These are phyloP conservation scores for Motacilla alba DNA, from an alignment of 2,113 vertebrate species.

Conservation along the genomic window DNA sequence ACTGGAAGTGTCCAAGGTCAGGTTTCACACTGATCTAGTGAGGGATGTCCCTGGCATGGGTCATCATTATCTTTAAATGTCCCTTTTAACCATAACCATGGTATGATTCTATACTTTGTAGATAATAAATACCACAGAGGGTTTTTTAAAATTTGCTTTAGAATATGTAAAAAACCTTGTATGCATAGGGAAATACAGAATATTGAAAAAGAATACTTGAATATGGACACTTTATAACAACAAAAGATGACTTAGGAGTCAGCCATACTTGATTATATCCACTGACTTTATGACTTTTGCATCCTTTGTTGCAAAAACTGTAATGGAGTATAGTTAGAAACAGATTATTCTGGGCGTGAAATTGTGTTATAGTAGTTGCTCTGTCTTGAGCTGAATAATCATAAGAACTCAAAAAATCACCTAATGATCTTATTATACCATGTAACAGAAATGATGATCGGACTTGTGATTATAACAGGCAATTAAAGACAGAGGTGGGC, in stretches of 20 bases:
- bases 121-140: background rate
- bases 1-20: background rate
- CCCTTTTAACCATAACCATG: background rate
- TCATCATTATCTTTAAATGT: background rate
- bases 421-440: background rate
- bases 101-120: background rate
- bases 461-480: background rate
- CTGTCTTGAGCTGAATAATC: background rate
- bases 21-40: background rate
- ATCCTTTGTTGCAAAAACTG: background rate
- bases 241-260: background rate
- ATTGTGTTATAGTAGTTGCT: background rate
- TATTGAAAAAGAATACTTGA: background rate
- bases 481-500: background rate
- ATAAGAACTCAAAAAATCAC: background rate
- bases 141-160: background rate
- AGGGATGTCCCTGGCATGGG: background rate
- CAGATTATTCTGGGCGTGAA: background rate
- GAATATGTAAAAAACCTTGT: background rate
- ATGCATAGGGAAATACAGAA: background rate
- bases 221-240: background rate
- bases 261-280: background rate
- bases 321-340: background rate
- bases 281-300: background rate
- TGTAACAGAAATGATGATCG: background rate